Percentiles rank a stretch among this genome's conserved stretches.
These are phyloP conservation scores for Caenorhabditis virilis DNA, from an alignment of 2,888 invertebrate species.

Conservation along the genomic window DNA sequence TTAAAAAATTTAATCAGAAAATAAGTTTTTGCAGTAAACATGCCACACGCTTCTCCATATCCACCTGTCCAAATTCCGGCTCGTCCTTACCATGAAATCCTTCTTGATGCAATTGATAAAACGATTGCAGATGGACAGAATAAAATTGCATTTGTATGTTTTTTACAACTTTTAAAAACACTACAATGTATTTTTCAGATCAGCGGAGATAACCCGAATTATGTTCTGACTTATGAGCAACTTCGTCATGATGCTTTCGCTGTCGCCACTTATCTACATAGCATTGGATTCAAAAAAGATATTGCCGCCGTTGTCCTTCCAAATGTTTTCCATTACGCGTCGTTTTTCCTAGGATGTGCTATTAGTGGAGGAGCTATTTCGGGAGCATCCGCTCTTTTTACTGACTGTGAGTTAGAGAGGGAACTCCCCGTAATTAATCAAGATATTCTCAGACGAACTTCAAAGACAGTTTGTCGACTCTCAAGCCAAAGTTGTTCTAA, in stretches of 20 bases:
- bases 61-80: slow-evolving; percentile 35
- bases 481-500: slow-evolving; percentile 53
- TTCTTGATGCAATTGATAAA: slow-evolving; percentile 39
- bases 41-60: slow-evolving; percentile 44
- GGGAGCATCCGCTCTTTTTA: slow-evolving; percentile 57
- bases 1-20: background rate
- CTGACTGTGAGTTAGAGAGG: slow-evolving; percentile 56
- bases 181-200: slow-evolving; percentile 14
- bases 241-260: slow-evolving; percentile 33
- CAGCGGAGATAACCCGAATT: slow-evolving; percentile 35
- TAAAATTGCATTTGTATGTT: slow-evolving; percentile 43
- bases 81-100: slow-evolving; percentile 43
- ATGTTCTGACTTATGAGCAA: slow-evolving; percentile 31
- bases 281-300: slow-evolving; percentile 48
- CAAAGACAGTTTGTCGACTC: slow-evolving; percentile 59
- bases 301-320: slow-evolving; percentile 47
- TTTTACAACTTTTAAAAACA: background rate
- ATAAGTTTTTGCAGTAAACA: background rate
- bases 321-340: slow-evolving; percentile 46
- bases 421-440: background rate
- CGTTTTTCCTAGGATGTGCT: slow-evolving; percentile 49
- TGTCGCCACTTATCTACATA: slow-evolving; percentile 39
- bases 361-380: slow-evolving; percentile 47
- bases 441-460: slow-evolving; percentile 52
- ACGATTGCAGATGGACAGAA: slow-evolving; percentile 38